A percentile compares a stretch with the other conserved stretches of the same genome.
phyloP scores from a whole-genome alignment of 1,140 invertebrate genomes.

The Pinna nobilis region DNA sequence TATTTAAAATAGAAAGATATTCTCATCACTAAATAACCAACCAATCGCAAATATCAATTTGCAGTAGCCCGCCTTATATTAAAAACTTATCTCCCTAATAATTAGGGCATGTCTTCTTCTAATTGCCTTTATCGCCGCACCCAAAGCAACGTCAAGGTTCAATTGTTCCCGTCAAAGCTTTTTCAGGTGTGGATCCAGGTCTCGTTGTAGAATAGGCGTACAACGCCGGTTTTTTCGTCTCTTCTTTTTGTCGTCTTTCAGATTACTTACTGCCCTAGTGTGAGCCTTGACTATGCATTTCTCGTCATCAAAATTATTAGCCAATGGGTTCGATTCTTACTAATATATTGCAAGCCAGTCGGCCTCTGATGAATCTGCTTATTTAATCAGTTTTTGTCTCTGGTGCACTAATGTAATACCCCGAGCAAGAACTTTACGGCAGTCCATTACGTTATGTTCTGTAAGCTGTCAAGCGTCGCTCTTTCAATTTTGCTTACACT shows the following conservation, averaged over 20 bases:
- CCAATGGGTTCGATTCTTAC: slow-evolving; percentile 22
- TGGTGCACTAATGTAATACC: too few relatives aligned
- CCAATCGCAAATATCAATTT: too few relatives aligned
- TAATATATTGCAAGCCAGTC: slow-evolving; percentile 22
- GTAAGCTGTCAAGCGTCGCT: background rate
- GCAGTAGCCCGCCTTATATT: too few relatives aligned
- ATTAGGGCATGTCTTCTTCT: slow-evolving; percentile 24
- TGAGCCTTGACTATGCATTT: slow-evolving; percentile 33
- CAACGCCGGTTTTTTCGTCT: background rate
- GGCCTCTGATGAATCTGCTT: slow-evolving; percentile 30
- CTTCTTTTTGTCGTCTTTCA: slow-evolving; percentile 25
- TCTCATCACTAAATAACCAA: too few relatives aligned
- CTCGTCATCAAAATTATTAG: slow-evolving; percentile 34
- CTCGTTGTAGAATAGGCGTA: background rate
- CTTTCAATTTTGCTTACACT: slow-evolving; percentile 10
- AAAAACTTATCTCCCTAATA: slow-evolving; percentile 11
- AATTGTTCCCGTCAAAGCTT: background rate
- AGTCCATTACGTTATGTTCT: background rate
- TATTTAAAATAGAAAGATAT: too few relatives aligned
- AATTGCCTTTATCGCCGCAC: slow-evolving; percentile 30
- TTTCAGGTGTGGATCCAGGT: background rate
- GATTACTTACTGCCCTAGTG: slow-evolving; percentile 18
- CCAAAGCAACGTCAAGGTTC: slow-evolving; percentile 27
- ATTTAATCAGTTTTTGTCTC: too few relatives aligned
- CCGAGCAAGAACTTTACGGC: too few relatives aligned